Evolutionary conservation across 2,113 vertebrate species (phyloP).

Genomic region (Hyperopisus bebe): DNA sequence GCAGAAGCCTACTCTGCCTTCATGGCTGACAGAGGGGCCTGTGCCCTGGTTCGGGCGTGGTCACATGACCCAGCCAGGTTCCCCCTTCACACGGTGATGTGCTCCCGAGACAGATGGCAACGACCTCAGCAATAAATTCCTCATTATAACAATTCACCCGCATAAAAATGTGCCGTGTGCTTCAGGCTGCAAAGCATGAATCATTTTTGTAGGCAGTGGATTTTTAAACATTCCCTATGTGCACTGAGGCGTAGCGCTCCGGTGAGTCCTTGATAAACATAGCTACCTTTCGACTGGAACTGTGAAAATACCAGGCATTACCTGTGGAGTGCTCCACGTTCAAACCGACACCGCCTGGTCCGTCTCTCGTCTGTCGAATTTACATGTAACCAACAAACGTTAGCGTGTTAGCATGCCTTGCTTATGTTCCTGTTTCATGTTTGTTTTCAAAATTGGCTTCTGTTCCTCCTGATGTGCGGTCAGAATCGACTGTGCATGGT

Average conservation of each 20-base stretch:
- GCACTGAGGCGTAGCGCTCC: constrained; percentile 52
- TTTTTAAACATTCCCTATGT: constrained; percentile 57
- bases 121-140: constrained; percentile 66
- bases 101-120: constrained; percentile 62
- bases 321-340: constrained; percentile 30
- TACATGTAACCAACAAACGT: too few relatives aligned
- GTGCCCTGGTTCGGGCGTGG: constrained; percentile 42
- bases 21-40: neutral
- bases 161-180: constrained; percentile 66
- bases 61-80: constrained; percentile 52
- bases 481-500: neutral
- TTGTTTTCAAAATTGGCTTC: neutral
- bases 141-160: constrained; percentile 63
- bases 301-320: neutral
- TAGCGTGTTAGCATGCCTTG: neutral
- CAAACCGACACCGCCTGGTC: neutral
- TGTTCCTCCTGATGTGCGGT: neutral
- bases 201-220: constrained; percentile 59
- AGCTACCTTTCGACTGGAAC: constrained; percentile 34
- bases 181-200: constrained; percentile 65
- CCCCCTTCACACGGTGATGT: constrained; percentile 55
- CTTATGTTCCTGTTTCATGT: neutral
- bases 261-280: constrained; percentile 59
- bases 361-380: neutral
- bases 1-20: neutral